These are phyloP conservation scores for Subanguina moxae DNA, from an alignment of 1,140 invertebrate species.

Conservation along the genomic window DNA sequence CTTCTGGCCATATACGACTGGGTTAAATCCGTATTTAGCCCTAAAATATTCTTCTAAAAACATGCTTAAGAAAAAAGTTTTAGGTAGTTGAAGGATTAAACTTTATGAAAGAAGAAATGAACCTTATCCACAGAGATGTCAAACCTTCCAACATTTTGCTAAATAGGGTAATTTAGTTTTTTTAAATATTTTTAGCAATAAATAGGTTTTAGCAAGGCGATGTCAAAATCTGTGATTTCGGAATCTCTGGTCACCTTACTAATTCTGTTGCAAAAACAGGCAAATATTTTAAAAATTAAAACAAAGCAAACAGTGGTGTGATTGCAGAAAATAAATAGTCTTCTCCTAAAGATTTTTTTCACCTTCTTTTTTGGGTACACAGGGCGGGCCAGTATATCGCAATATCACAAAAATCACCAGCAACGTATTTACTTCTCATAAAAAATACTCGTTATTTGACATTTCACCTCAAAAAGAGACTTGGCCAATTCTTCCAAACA, in stretches of 20 bases:
- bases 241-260: conserved; percentile 64
- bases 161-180: conserved; percentile 47
- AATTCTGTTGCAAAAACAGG: conserved; percentile 64
- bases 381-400: too few relatives aligned
- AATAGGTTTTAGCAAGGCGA: conserved; percentile 53
- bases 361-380: too few relatives aligned
- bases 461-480: too few relatives aligned
- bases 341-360: too few relatives aligned
- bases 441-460: too few relatives aligned
- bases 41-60: not conserved
- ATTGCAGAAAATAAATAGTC: too few relatives aligned
- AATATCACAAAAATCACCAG: too few relatives aligned
- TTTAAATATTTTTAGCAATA: not conserved
- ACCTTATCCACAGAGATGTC: conserved; percentile 59
- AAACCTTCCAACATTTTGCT: conserved; percentile 64
- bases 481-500: too few relatives aligned
- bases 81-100: conserved; percentile 57
- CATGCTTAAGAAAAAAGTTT: conserved; percentile 12
- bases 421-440: too few relatives aligned
- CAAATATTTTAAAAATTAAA: not conserved
- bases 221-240: conserved; percentile 66
- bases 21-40: too few relatives aligned
- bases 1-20: too few relatives aligned
- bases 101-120: conserved; percentile 59
- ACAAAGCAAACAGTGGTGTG: too few relatives aligned